These are phyloP conservation scores for Bostrychus sinensis DNA, from an alignment of 2,113 vertebrate species.

Conservation along the genomic window DNA sequence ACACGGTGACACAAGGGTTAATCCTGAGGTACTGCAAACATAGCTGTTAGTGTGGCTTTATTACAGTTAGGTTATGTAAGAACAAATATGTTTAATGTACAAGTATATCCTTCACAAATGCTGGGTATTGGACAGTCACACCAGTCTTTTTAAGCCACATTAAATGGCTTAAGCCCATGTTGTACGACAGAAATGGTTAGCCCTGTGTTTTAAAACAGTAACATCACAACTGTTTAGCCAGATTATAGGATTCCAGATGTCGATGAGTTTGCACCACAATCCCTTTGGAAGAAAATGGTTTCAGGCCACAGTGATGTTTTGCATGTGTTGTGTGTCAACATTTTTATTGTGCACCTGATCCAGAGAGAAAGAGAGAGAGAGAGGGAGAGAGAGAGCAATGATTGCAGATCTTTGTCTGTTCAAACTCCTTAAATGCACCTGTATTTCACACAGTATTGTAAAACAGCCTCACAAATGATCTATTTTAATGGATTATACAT, in stretches of 20 bases:
- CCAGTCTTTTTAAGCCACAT: not conserved
- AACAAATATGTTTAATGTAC: not conserved
- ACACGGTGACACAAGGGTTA: not conserved
- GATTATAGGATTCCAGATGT: slow-evolving; percentile 19
- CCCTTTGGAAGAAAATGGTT: slow-evolving; percentile 55
- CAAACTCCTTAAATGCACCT: slow-evolving; percentile 31
- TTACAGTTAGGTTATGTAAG: too few species aligned
- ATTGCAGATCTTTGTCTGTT: slow-evolving; percentile 25
- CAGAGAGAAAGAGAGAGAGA: slow-evolving; percentile 34
- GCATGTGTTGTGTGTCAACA: slow-evolving; percentile 41
- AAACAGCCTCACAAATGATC: too few species aligned
- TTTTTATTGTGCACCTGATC: slow-evolving; percentile 34
- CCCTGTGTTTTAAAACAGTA: not conserved
- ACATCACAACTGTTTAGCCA: slow-evolving; percentile 1
- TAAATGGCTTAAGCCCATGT: slow-evolving; percentile 1
- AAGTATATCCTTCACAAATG: not conserved
- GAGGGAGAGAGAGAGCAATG: slow-evolving; percentile 29
- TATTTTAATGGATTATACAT: too few species aligned
- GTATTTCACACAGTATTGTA: too few species aligned
- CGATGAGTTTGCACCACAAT: slow-evolving; percentile 39
- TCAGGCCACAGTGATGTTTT: slow-evolving; percentile 50
- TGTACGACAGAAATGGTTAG: not conserved
- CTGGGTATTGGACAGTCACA: not conserved
- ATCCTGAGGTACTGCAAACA: too few species aligned
- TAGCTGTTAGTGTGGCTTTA: too few species aligned